These are phyloP conservation scores for Poeciliopsis occidentalis DNA, from an alignment of 2,113 vertebrate species.

Conservation along the genomic window DNA sequence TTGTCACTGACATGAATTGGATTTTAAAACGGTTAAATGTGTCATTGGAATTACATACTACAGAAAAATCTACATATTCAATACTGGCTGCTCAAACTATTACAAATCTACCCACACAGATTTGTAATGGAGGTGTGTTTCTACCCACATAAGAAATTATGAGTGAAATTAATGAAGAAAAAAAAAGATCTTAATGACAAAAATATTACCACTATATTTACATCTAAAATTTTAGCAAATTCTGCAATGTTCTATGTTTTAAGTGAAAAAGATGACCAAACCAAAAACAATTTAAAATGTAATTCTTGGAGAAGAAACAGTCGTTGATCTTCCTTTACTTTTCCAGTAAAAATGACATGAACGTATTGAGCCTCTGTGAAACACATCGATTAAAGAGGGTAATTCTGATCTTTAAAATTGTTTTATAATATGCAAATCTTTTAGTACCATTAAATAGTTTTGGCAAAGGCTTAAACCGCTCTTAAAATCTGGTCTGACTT, in stretches of 20 bases:
- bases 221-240: neutral
- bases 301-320: neutral
- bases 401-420: neutral
- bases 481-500: rapidly evolving
- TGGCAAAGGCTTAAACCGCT: neutral
- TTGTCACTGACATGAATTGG: neutral
- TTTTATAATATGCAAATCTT: neutral
- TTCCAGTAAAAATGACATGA: neutral
- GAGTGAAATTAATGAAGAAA: neutral
- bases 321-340: neutral
- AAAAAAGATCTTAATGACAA: neutral
- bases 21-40: neutral
- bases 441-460: neutral
- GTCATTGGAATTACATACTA: neutral
- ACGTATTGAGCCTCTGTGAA: neutral
- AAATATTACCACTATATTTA: neutral
- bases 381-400: neutral
- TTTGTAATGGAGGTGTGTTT: no score
- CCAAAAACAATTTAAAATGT: no score
- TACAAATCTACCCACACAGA: neutral
- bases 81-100: neutral
- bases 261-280: no score
- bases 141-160: neutral
- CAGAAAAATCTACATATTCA: neutral
- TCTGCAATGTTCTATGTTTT: no score